Evolutionary conservation across 2,113 vertebrate species (phyloP).

Genomic region (Myanophis thanlyinensis): DNA sequence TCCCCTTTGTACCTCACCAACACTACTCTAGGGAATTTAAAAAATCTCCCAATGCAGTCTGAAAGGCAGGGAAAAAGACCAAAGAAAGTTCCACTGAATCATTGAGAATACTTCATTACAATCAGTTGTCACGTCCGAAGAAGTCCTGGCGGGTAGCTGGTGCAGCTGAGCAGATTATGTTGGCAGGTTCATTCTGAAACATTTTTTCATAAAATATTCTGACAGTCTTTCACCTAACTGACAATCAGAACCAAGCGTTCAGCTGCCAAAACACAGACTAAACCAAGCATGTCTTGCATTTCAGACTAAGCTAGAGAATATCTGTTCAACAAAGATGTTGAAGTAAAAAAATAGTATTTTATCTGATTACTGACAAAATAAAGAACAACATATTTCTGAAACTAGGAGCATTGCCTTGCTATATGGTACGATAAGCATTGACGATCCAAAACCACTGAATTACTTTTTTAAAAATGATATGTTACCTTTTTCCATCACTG

Average conservation of each 20-base stretch:
- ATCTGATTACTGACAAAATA: slow-evolving; percentile 3
- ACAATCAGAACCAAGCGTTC: slow-evolving; percentile 11
- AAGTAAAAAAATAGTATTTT: not conserved
- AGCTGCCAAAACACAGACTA: slow-evolving; percentile 21
- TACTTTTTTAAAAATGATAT: not conserved
- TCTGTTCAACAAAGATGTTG: not conserved
- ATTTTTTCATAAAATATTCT: slow-evolving; percentile 32
- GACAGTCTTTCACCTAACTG: slow-evolving; percentile 40
- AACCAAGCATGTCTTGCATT: slow-evolving; percentile 10
- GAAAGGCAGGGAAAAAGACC: not conserved
- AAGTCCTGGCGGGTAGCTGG: slow-evolving; percentile 23
- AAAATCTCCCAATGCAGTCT: not conserved
- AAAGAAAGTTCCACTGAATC: not conserved
- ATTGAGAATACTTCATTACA: not conserved
- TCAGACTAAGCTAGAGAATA: not conserved
- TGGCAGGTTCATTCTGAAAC: slow-evolving; percentile 10
- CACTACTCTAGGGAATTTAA: not conserved
- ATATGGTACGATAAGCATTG: not conserved
- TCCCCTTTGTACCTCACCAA: not conserved
- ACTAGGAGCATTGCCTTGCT: not conserved
- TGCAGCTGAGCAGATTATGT: not conserved
- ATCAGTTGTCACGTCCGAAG: not conserved
- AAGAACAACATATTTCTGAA: not conserved
- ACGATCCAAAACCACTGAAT: not conserved
- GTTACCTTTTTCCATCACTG: not conserved